These are phyloP conservation scores for Autographa gamma DNA, from an alignment of 2,888 invertebrate species.

Conservation along the genomic window DNA sequence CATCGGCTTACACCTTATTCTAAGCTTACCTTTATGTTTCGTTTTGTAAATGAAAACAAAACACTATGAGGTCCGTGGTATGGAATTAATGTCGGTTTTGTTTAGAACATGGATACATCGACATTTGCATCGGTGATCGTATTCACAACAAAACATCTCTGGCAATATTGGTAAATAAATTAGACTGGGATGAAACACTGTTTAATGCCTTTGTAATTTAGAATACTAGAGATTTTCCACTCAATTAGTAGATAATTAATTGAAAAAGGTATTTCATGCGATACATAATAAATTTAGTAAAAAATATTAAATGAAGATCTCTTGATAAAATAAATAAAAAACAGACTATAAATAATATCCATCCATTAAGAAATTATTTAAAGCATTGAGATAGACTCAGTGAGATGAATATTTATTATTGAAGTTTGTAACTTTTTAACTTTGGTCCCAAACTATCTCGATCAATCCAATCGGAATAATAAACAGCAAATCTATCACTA, in stretches of 20 bases:
- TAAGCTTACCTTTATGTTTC: not conserved
- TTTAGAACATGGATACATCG: not conserved
- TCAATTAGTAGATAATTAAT: too few relatives aligned
- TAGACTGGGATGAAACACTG: not conserved
- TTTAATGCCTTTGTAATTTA: too few relatives aligned
- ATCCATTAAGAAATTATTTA: not conserved
- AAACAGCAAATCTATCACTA: not conserved
- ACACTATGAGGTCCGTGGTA: not conserved
- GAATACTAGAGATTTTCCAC: too few relatives aligned
- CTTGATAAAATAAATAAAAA: too few relatives aligned
- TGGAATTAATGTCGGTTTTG: conserved; percentile 23
- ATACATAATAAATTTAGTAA: too few relatives aligned
- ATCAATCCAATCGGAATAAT: not conserved
- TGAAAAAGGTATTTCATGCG: too few relatives aligned
- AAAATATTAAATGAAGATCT: too few relatives aligned
- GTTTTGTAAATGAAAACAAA: conserved; percentile 32
- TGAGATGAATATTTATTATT: not conserved
- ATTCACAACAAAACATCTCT: not conserved
- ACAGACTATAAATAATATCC: not conserved
- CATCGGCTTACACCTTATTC: not conserved
- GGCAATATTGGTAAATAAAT: not conserved
- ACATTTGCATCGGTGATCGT: conserved; percentile 12
- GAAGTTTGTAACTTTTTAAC: not conserved
- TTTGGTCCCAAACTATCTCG: not conserved
- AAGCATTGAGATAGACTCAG: not conserved